Base-by-base conservation (phyloP, 2,113 vertebrate genomes). In the Xenus cinereus region DNA sequence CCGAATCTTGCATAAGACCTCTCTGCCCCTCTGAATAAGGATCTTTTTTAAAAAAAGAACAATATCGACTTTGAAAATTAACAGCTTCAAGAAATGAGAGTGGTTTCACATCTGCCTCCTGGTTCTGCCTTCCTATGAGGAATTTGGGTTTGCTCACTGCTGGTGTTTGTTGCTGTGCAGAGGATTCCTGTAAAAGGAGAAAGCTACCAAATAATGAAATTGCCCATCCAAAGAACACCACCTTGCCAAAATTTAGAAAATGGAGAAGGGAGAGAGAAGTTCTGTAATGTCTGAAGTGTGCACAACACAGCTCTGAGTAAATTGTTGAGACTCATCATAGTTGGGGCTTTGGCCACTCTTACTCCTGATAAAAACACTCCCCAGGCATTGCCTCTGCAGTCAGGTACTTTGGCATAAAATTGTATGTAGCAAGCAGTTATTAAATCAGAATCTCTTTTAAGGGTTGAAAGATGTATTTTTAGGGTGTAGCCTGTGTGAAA, bases 401-500 rank as follows among this genome's bases (percentile, higher is more conserved):
- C 89, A 93, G 84, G 69, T 94, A 76, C 48, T 78, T 91, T 95
- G 93, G 81, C 93, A 87, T 73, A 72, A 72, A 91, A 79, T 57
- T 62, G 12, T n/a, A 56, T 12, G 21, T 39, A 84, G 80, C 84
- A 90, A 88, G 73, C 76, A 84, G 66, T 94, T 95, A 76, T 57
- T 95, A 94, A 91, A 73, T 53, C 5, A 3, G 71, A 95, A 82
- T 87, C n/a, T 86, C 87, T 91, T 84, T 60, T 63, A 84, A 78
- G 87, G 19, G 64, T 69, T 94, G 81, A 67, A 84, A 78, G 81
- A 76, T 79, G 26, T 87, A 32, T 94, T 93, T 87, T 91, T 72
- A 87, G 91, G 89, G 94, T 89, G 87, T 94, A 90, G 93, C 43
- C 89, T 89, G 64, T 92, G 90, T 86, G 94, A 95, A 95, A 46